A percentile compares a stretch with the other conserved stretches of the same genome.
These are phyloP conservation scores for Tetrapedia diversipes DNA, from an alignment of 2,888 invertebrate species.

Conservation along the genomic window DNA sequence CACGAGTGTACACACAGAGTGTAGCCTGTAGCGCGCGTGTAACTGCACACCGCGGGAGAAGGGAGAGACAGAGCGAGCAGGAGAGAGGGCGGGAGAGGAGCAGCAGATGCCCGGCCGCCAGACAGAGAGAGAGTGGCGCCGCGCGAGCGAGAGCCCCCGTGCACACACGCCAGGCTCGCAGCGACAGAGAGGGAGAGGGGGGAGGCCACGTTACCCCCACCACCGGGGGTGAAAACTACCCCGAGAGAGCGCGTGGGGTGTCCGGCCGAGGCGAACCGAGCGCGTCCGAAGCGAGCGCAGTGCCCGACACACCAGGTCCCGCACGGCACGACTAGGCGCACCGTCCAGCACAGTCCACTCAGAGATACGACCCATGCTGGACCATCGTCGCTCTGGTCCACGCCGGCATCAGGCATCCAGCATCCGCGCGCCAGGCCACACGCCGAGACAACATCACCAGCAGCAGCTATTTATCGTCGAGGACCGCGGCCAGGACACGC, in stretches of 20 bases:
- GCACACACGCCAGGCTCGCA: neutral
- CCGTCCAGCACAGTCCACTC: slow-evolving; percentile 83
- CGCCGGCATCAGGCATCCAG: slow-evolving; percentile 74
- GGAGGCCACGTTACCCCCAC: slow-evolving; percentile 75
- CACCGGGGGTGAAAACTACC: slow-evolving; percentile 78
- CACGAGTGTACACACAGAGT: slow-evolving; percentile 34
- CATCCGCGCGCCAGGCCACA: slow-evolving; percentile 62
- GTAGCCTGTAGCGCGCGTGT: slow-evolving; percentile 35
- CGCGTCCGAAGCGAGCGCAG: slow-evolving; percentile 81
- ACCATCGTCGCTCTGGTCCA: slow-evolving; percentile 80
- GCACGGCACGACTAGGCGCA: slow-evolving; percentile 79
- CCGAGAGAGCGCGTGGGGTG: slow-evolving; percentile 79
- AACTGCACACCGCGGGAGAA: slow-evolving; percentile 29
- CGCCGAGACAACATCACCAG: slow-evolving; percentile 36
- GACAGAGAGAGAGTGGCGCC: slow-evolving; percentile 28
- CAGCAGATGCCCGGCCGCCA: neutral
- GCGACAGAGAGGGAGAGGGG: slow-evolving; percentile 25
- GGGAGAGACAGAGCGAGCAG: slow-evolving; percentile 19
- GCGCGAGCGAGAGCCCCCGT: slow-evolving; percentile 8
- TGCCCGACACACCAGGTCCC: slow-evolving; percentile 81
- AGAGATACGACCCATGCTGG: slow-evolving; percentile 83
- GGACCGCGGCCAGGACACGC: slow-evolving; percentile 34
- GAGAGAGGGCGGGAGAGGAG: neutral
- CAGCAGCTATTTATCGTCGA: slow-evolving; percentile 30
- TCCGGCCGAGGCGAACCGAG: slow-evolving; percentile 76